Base-by-base conservation (phyloP, 1,140 invertebrate genomes). In the Heliconius congener region DNA sequence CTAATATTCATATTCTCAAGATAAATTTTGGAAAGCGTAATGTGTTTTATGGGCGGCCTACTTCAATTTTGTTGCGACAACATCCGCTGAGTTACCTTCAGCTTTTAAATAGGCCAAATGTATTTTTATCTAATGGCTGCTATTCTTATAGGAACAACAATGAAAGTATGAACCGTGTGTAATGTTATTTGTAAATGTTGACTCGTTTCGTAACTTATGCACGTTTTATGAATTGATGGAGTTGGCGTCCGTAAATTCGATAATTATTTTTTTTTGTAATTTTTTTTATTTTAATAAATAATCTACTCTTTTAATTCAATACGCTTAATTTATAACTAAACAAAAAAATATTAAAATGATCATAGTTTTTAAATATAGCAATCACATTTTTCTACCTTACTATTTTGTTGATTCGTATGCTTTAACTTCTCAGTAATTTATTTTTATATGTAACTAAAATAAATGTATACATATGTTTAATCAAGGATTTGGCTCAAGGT, bases 1-100 rank as follows among this genome's bases (percentile, higher is more conserved):
- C 8, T 42, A 42, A 55, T n/a, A 55, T 19, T 23, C 0, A 57
- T 9, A 23, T n/a, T 57, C 55, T 57, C n/a, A n/a, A 57, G 19
- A 57, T 23, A 71, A 73, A 71, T 76, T 76, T 74, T 72, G 73
- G 70, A 81, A 83, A 82, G 78, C 71, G 73, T 52, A 76, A 81
- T 74, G 34, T 73, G 74, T 83, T 76, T 76, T 81, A 77, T 60
- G 76, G 74, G 57, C 66, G 78, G 50, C 71, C 78, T 71, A 82
- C 27, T 66, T 66, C 3, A 13, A 46, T 71, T 79, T 3, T 37
- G 72, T 57, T 30, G 78, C 46, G 71, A 42, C 76, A 80, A 74
- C 74, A 76, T 82, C 74, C 81, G 71, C 52, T 76, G 74, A 57
- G 52, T 76, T 73, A 71, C 70, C 71, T 75, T 71, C 66, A 78